Base-by-base conservation (phyloP, 2,888 invertebrate species). In the Melieria omissa region DNA sequence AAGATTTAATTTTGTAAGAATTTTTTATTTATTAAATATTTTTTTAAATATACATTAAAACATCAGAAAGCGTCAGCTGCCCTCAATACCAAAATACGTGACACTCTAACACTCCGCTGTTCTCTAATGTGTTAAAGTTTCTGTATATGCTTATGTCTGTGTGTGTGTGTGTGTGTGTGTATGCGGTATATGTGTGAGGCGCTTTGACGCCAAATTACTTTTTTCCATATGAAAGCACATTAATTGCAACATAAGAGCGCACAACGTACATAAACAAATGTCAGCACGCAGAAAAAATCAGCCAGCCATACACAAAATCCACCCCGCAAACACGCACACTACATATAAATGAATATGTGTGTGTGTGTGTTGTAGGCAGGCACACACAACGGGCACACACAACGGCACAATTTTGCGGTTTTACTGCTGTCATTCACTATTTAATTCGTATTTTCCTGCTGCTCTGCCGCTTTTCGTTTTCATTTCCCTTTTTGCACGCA, bases 371-470 rank as follows among this genome's bases (percentile, higher is more conserved):
- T 29, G 29, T 3, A 29, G 3, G 3, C 29, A 29, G 44, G 10
- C 45, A 70, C 14, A 46, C 46, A 9, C 47, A 54, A 45, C 42
- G 57, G 5, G 61, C 6, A 63, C 44, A 42, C 46, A 14, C 64
- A 58, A 46, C 52, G 52, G 10, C 47, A 64, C 16, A 60, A 68
- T 60, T 75, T 73, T 75, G 74, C 63, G 73, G 75, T 71, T 71
- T 41, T 52, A 67, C 67, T 58, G 60, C 66, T 71, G 68, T 64
- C 68, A 73, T 73, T 72, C 57, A 65, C 72, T 69, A 68, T 72
- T 72, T 62, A 72, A 42, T 71, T 57, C 46, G 29, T 29, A 29
- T 29, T 29, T 29, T 29, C 29, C 29, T 29, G 29, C 29, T 29
- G 29, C 29, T 29, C 29, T 29, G 29, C 29, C 29, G 29, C 29